Percentiles rank a stretch among this genome's conserved stretches.
Evolutionary conservation across 2,113 vertebrate genomes (phyloP).

Genomic region (Puntigrus tetrazona): DNA sequence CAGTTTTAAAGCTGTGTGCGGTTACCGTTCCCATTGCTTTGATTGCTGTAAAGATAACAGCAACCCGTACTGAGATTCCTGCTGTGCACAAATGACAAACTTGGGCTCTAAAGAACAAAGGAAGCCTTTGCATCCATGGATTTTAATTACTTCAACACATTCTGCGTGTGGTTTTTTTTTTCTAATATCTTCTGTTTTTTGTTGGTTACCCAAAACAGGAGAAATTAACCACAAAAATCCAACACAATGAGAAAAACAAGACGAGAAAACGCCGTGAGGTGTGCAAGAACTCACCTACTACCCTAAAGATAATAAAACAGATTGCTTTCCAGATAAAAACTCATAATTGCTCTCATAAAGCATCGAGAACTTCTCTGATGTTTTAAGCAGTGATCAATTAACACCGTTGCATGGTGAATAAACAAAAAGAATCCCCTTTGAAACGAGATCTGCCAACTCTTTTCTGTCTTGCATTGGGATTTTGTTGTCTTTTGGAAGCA

Average conservation of each 20-base stretch:
- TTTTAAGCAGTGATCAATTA: slow-evolving; percentile 2
- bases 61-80: slow-evolving; percentile 2
- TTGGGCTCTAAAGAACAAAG: slow-evolving; percentile 1
- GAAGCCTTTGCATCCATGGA: not conserved
- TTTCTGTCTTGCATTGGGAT: not conserved
- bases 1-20: not conserved
- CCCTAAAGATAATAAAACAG: not conserved
- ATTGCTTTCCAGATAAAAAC: slow-evolving; percentile 22
- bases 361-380: slow-evolving; percentile 11
- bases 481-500: slow-evolving; percentile 11
- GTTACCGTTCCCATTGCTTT: not conserved
- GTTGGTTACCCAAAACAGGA: not conserved
- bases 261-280: not conserved
- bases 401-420: not conserved
- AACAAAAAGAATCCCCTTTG: not conserved
- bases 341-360: slow-evolving; percentile 3
- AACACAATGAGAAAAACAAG: not conserved
- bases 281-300: not conserved
- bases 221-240: not conserved
- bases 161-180: not conserved
- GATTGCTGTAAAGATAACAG: slow-evolving; percentile 30
- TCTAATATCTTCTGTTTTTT: slow-evolving; percentile 3
- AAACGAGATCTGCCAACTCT: not conserved
- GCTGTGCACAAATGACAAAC: slow-evolving; percentile 15
- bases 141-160: slow-evolving; percentile 21